Conservation (phyloP, 2,797 vertebrate species). For the Phrynocephalus guinanensis region DNA sequence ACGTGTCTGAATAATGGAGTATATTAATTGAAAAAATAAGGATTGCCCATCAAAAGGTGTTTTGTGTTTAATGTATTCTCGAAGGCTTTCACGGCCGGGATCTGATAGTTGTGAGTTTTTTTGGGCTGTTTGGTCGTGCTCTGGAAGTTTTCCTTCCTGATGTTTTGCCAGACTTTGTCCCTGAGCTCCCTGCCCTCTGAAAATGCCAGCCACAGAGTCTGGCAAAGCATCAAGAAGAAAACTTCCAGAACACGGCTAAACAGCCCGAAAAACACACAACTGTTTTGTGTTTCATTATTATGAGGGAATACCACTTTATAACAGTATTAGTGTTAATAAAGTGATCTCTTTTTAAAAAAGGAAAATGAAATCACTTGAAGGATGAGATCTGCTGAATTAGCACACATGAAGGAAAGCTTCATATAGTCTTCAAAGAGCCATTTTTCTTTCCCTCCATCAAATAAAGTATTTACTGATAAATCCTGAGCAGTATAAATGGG, state of each 20-base stretch:
- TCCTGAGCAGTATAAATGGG: constrained; percentile 51
- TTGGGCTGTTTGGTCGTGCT: too few species aligned
- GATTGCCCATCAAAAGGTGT: not conserved
- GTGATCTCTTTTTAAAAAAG: not conserved
- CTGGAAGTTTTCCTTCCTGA: too few species aligned
- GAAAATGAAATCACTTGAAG: constrained; percentile 40
- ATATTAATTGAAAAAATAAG: not conserved
- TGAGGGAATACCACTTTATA: not conserved
- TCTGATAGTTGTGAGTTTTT: too few species aligned
- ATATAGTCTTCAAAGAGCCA: constrained; percentile 18
- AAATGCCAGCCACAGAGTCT: too few species aligned
- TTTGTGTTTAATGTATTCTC: too few species aligned
- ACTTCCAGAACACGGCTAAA: too few species aligned
- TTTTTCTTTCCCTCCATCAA: constrained; percentile 66
- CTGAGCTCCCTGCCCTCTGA: too few species aligned
- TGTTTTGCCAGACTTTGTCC: too few species aligned
- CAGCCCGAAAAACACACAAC: too few species aligned
- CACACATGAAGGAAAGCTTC: constrained; percentile 41
- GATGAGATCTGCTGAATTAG: constrained; percentile 62
- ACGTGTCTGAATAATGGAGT: not conserved
- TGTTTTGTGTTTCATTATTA: not conserved
- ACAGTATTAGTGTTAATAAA: not conserved
- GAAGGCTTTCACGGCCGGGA: too few species aligned
- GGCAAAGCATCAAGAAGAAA: too few species aligned
- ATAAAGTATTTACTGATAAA: constrained; percentile 75